Percentiles rank a stretch among this genome's conserved stretches.
Conservation (phyloP, 2,797 vertebrate species). For the Chelon labrosus region DNA sequence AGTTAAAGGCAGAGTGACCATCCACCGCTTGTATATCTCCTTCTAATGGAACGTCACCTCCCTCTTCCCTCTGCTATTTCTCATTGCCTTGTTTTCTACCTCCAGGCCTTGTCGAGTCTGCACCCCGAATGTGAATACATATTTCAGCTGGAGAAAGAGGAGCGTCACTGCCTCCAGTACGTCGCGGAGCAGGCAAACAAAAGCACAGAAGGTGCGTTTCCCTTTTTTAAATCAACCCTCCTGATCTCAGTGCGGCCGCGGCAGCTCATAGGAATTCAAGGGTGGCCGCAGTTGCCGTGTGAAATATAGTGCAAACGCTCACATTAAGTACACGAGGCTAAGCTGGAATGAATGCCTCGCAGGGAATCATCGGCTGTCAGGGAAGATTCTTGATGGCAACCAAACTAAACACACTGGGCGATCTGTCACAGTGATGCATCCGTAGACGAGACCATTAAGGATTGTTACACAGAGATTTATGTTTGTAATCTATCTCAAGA, state of each 20-base stretch:
- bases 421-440: constrained; percentile 38
- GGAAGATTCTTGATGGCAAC: constrained; percentile 13
- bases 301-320: constrained; percentile 34
- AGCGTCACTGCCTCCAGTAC: constrained; percentile 76
- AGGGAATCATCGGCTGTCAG: constrained; percentile 30
- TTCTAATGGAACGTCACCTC: constrained; percentile 15
- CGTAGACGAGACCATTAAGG: constrained; percentile 23
- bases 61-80: neutral
- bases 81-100: neutral
- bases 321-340: constrained; percentile 10
- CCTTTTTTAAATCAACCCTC: neutral
- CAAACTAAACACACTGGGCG: constrained; percentile 13
- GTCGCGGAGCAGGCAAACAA: constrained; percentile 74
- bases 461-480: constrained; percentile 28
- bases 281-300: constrained; percentile 2
- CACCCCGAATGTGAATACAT: constrained; percentile 87
- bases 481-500: constrained; percentile 34
- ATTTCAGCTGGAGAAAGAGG: constrained; percentile 83
- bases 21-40: constrained; percentile 1
- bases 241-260: neutral
- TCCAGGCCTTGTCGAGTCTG: constrained; percentile 76
- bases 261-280: constrained; percentile 31
- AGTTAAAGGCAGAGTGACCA: neutral
- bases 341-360: constrained; percentile 24
- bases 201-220: constrained; percentile 66